Evolutionary conservation across 2,888 invertebrate genomes (phyloP).

Genomic region (Priocnemis perturbator): DNA sequence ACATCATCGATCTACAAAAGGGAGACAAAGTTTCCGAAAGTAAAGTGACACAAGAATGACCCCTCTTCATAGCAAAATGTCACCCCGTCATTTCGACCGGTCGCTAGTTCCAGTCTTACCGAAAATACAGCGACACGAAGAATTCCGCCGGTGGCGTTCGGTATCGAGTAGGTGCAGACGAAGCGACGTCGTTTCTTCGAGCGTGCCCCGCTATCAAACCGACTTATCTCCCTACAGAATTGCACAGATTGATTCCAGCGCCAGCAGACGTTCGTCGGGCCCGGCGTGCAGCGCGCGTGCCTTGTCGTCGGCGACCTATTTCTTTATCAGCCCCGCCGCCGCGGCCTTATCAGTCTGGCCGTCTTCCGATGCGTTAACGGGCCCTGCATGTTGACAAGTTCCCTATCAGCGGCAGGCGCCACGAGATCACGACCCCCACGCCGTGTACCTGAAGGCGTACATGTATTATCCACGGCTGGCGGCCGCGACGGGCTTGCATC

Average conservation of each 20-base stretch:
- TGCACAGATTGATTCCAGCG: no score
- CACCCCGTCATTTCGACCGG: no score
- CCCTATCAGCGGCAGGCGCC: constrained; percentile 33
- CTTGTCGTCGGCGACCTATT: constrained; percentile 36
- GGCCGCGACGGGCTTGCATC: constrained; percentile 52
- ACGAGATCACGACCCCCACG: constrained; percentile 32
- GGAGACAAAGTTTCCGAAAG: no score
- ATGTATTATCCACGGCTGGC: constrained; percentile 38
- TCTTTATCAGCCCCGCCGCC: constrained; percentile 32
- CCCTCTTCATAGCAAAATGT: no score
- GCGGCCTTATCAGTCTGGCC: constrained; percentile 38
- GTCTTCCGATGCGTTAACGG: constrained; percentile 39
- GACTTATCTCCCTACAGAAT: no score
- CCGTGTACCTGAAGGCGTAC: constrained; percentile 20
- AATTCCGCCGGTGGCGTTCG: no score
- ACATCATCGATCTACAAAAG: no score
- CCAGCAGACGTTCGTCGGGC: no score
- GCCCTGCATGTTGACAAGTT: constrained; percentile 42
- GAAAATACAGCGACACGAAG: no score
- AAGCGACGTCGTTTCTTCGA: constrained; percentile 5
- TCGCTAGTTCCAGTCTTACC: no score
- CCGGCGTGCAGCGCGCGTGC: background rate
- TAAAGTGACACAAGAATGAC: no score
- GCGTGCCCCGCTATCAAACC: no score
- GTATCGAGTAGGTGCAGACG: background rate